A percentile compares a stretch with the other conserved stretches of the same genome.
Conservation (phyloP, 2,888 invertebrate species). For the Lithophane ornitopus region DNA sequence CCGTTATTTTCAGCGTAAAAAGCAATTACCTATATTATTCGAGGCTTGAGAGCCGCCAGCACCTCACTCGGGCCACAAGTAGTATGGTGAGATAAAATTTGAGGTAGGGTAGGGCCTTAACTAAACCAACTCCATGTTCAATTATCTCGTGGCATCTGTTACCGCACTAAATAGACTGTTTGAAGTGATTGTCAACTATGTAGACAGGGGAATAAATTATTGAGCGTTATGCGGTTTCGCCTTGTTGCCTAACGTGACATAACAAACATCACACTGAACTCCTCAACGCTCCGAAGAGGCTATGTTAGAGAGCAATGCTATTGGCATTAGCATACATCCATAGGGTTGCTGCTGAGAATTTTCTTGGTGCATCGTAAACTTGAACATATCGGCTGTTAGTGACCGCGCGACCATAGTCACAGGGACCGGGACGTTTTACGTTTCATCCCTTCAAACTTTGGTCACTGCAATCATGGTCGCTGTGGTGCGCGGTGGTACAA, state of each 20-base stretch:
- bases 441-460: neutral
- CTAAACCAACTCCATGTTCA: conserved; percentile 11
- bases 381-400: neutral
- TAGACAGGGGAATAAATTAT: conserved; percentile 25
- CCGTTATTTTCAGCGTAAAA: too few relatives aligned
- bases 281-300: neutral
- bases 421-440: too few relatives aligned
- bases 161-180: conserved; percentile 16
- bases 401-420: too few relatives aligned
- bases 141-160: conserved; percentile 33
- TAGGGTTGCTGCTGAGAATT: neutral
- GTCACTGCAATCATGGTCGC: neutral
- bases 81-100: too few relatives aligned
- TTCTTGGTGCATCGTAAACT: neutral
- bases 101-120: neutral
- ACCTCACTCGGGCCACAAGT: too few relatives aligned
- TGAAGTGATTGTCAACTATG: conserved; percentile 6
- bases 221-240: neutral
- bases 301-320: neutral
- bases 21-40: too few relatives aligned
- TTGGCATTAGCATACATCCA: too few relatives aligned
- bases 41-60: too few relatives aligned
- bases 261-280: neutral
- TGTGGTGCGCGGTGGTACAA: too few relatives aligned
- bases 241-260: neutral